These are phyloP conservation scores for Hydrophis major DNA, from an alignment of 2,797 vertebrate genomes.

Conservation along the genomic window DNA sequence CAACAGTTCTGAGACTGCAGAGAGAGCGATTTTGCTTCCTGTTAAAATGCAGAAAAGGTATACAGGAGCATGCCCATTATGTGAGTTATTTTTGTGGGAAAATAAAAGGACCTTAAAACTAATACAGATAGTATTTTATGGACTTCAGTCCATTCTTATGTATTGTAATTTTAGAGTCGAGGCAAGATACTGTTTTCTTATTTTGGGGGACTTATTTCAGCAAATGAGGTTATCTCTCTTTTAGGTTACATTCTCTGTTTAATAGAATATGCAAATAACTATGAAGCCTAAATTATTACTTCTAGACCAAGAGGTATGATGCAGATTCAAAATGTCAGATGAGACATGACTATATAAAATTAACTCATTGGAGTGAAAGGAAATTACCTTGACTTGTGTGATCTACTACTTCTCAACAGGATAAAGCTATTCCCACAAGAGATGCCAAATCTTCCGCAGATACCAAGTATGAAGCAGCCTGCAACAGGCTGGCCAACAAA, in stretches of 20 bases:
- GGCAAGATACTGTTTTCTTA: neutral
- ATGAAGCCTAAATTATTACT: neutral
- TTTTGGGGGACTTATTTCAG: neutral
- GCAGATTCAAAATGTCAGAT: neutral
- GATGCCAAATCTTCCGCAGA: conserved; percentile 74
- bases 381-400: neutral
- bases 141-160: neutral
- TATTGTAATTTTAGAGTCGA: neutral
- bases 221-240: neutral
- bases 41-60: neutral
- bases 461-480: conserved; percentile 78
- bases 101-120: neutral
- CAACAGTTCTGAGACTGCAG: neutral
- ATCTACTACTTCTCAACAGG: conserved; percentile 61
- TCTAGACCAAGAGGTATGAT: neutral
- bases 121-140: neutral
- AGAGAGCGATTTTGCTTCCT: neutral
- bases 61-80: neutral
- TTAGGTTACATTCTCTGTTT: neutral
- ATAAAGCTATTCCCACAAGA: conserved; percentile 72
- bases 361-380: neutral
- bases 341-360: neutral
- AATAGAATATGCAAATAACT: neutral
- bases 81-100: neutral
- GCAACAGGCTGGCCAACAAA: conserved; percentile 87